Evolutionary conservation across 2,888 invertebrate genomes (phyloP), one percentile per base, ranked within the genome.

Genomic region (Phania funesta): DNA sequence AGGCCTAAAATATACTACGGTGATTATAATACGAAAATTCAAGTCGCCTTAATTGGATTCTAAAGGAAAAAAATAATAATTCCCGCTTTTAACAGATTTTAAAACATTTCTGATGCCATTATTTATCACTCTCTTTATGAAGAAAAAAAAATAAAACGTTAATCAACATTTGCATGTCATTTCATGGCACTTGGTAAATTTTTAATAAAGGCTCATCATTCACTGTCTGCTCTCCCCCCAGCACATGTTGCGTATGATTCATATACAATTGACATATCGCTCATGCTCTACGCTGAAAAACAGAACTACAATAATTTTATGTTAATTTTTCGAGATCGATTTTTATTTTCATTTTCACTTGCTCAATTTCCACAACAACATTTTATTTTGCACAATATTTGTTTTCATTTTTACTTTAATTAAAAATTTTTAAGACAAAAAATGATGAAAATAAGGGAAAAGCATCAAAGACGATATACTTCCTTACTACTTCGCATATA

Each of bases 231-330:
- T 5, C 3, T 26, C 4, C 26, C 18, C 18, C 8, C 18, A 18
- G 7, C 52, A 52, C 26, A 16, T 52, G 38, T 13, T 26, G 58
- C 70, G 70, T 70, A 70, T 70, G 56, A 56, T 70, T 58, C 46
- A 70, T 70, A 46, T 70, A 1, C 22, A 70, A 35, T 16, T 46
- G 13, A 32, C 46, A 58, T 56, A 46, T 58, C 35, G 16, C 70
- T 46, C 44, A 68, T 46, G 56, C 68, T 22, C 18, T 2, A 1
- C n/a, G 38, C 8, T 67, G 67, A 3, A 26, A 24, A 64, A 38
- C 13, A 52, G 26, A 52, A 20, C 38, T 52, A 16, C 18, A 32
- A n/a, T n/a, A 48, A 13, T 8, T 32, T 11, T 48, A 38, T 32
- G 13, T 20, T 18, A 70, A 70, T 44, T 70, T 32, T 18, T 65